These are phyloP conservation scores for Caranx ignobilis DNA, from an alignment of 2,113 vertebrate genomes.

Conservation along the genomic window DNA sequence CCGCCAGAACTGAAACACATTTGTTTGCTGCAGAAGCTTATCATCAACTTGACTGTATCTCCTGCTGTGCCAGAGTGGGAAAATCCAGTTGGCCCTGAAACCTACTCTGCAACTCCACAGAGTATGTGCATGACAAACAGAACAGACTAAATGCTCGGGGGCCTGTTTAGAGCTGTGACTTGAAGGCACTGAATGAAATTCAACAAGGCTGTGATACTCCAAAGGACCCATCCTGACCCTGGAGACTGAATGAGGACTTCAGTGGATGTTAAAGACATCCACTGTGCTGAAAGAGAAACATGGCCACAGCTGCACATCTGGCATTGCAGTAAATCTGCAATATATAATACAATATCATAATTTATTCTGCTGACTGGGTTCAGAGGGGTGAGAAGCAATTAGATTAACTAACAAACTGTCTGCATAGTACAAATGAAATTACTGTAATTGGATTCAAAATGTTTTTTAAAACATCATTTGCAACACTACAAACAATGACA, in stretches of 20 bases:
- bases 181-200: slow-evolving; percentile 55
- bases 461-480: slow-evolving; percentile 1
- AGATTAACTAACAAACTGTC: neutral
- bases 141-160: slow-evolving; percentile 7
- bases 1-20: slow-evolving; percentile 43
- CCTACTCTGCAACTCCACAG: neutral
- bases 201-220: slow-evolving; percentile 37
- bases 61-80: slow-evolving; percentile 35
- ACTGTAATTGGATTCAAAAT: neutral
- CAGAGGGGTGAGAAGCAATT: slow-evolving; percentile 21
- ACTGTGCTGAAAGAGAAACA: neutral
- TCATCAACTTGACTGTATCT: slow-evolving; percentile 51
- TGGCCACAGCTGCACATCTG: neutral
- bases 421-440: neutral
- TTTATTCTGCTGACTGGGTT: neutral
- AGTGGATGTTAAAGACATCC: slow-evolving; percentile 17
- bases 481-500: neutral
- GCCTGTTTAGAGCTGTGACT: neutral
- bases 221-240: slow-evolving; percentile 7
- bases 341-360: slow-evolving; percentile 10
- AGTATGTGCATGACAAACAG: slow-evolving; percentile 14
- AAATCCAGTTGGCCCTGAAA: slow-evolving; percentile 16
- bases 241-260: slow-evolving; percentile 1
- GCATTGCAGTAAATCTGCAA: neutral
- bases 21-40: slow-evolving; percentile 57